Base-by-base conservation (phyloP, 2,888 invertebrate species). In the Heteromyza rotundicornis region DNA sequence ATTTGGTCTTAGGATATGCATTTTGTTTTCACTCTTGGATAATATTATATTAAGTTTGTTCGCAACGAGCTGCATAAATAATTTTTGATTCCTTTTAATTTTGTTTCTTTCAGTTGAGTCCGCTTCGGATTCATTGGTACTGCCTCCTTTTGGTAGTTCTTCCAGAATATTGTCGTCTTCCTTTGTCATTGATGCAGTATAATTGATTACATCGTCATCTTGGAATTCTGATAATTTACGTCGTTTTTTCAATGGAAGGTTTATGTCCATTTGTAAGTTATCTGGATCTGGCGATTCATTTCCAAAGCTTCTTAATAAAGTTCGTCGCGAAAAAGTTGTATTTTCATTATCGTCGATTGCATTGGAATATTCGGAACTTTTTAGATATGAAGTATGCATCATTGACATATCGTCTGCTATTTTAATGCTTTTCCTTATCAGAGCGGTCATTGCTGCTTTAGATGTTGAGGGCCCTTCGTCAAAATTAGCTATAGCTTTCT, bases 221-320 rank as follows among this genome's bases (percentile, higher is more conserved):
- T 55, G 56, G 47, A 56, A 56, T 22, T 63, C 62, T 1, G 62
- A 59, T 12, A 59, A 17, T 27, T 63, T 63, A 14, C 62, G 62
- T 1, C 62, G 55, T 36, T 63, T 63, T n/a, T 56, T 56, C 2
- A 52, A 27, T 10, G 62, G 62, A 17, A 59, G 23, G 3, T 51
- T 52, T 2, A 56, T 58, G 8, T 51, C 56, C 17, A 44, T 10
- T 35, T 32, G 49, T 32, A 47, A 14, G 10, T 50, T 24, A 17
- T 59, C 59, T 3, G 36, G n/a, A 55, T 47, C 50, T 19, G 51
- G 24, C 7, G 56, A 27, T 12, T 17, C 14, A 14, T 32, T 47
- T 8, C 35, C 36, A 7, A 60, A 44, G 19, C 35, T 56, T 7
- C 40, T 40, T 10, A 60, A 17, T 12, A 56, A 20, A 16, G 50